These are phyloP conservation scores for Ursus arctos DNA, from an alignment of 2,113 vertebrate species.

Conservation along the genomic window DNA sequence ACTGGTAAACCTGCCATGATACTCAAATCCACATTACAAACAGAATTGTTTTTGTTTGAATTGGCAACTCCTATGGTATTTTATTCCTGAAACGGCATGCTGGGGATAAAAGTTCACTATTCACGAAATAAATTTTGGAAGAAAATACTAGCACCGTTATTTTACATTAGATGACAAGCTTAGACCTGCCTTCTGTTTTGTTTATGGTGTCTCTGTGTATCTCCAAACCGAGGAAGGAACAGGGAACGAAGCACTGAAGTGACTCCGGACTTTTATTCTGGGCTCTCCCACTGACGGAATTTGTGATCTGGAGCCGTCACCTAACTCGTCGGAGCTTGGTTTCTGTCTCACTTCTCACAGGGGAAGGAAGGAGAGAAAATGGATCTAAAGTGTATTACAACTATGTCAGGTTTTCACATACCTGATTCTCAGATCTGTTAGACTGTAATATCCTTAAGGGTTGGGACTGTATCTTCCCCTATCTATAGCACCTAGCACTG, in stretches of 20 bases:
- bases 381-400: not conserved
- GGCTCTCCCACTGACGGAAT: not conserved
- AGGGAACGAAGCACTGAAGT: not conserved
- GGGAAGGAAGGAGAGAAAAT: not conserved
- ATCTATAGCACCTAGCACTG: not conserved
- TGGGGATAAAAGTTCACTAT: slow-evolving; percentile 34
- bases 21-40: not conserved
- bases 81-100: not conserved
- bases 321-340: not conserved
- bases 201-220: not conserved
- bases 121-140: not conserved
- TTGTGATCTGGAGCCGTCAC: not conserved
- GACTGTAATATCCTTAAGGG: not conserved
- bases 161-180: not conserved
- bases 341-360: slow-evolving; percentile 38
- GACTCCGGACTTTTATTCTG: not conserved
- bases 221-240: not conserved
- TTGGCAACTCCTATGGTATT: not conserved
- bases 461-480: not conserved
- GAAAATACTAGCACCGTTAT: slow-evolving; percentile 11
- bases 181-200: slow-evolving; percentile 9
- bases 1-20: not conserved
- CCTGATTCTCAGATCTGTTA: not conserved
- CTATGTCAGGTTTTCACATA: not conserved
- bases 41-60: slow-evolving; percentile 53